Evolutionary conservation across 2,113 vertebrate genomes (phyloP), one percentile per base, ranked within the genome.

Genomic region (Speoplatyrhinus poulsoni): DNA sequence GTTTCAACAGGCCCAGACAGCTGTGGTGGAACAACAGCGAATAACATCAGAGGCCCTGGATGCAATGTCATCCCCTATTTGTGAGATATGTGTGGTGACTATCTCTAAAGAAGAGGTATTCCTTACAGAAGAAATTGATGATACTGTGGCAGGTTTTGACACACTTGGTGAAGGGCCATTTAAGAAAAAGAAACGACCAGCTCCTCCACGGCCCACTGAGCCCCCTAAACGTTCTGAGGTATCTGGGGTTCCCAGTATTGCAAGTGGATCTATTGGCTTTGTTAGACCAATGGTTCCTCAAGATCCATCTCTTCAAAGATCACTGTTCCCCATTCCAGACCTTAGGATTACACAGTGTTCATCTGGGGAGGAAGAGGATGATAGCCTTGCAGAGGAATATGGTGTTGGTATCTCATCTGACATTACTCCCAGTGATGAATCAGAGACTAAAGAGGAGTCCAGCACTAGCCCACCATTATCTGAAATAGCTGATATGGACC

Each of bases 271-370:
- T 46, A 83, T 90, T 77, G 58, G 81, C 62, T 88, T 86, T 85
- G 67, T 83, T 47, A 86, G 88, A 56, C 82, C 87, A 53, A 91
- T 82, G 87, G n/a, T 84, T 72, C 83, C 79, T 62, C 80, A 83
- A 81, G 94, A 95, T 76, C 83, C 93, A 76, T 83, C 91, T 48
- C 85, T 87, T 6, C 93, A 87, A 80, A 95, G 94, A 62, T 56
- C 93, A 75, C 88, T 95, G 36, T 95, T 95, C 65, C 95, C 96
- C 57, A 98, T 99, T 89, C 98, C 98, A 78, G 96, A 99, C 85
- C 95, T 99, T 73, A 98, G 95, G 90, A 98, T 99, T 88, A 99
- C 97, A 12, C 96, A 97, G 61, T 98, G 98, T 85, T 99, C 98
- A 82, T 97, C 98, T 82, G 83, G 93, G 74, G 97, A 98, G 85